phyloP scores from a whole-genome alignment of 2,113 vertebrate species.

The Myiagra hebetior region DNA sequence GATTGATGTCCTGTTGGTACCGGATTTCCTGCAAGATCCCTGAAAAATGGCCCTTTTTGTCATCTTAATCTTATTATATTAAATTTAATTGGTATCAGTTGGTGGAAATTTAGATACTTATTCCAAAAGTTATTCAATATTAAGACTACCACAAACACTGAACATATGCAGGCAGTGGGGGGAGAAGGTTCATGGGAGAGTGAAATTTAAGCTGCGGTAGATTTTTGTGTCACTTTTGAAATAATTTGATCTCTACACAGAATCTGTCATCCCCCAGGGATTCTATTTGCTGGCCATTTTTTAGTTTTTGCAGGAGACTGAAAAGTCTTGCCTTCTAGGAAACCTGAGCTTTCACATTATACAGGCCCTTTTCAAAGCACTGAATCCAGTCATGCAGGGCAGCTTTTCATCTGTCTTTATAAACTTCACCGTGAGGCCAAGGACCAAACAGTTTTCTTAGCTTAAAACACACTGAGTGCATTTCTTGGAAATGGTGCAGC shows the following conservation, averaged over 20 bases:
- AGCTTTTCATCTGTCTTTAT: not conserved
- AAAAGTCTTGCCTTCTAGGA: not conserved
- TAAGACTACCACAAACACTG: not conserved
- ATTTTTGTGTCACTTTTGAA: not conserved
- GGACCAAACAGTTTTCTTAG: not conserved
- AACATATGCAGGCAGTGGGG: not conserved
- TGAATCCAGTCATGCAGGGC: not conserved
- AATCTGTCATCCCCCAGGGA: not conserved
- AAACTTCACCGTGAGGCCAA: not conserved
- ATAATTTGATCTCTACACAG: not conserved
- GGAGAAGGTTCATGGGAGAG: not conserved
- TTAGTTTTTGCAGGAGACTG: not conserved
- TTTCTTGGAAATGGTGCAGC: not conserved
- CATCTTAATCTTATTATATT: not conserved
- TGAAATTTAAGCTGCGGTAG: not conserved
- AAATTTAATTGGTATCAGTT: not conserved
- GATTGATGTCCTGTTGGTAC: not conserved
- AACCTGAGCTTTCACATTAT: not conserved
- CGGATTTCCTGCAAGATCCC: not conserved
- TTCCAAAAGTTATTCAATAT: not conserved
- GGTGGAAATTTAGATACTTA: not conserved
- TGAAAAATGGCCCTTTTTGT: not conserved
- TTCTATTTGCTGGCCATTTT: not conserved
- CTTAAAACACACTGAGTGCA: not conserved
- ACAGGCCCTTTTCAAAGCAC: not conserved